Evolutionary conservation across 2,797 vertebrate genomes (phyloP).

Genomic region (Novumbra hubbsi): DNA sequence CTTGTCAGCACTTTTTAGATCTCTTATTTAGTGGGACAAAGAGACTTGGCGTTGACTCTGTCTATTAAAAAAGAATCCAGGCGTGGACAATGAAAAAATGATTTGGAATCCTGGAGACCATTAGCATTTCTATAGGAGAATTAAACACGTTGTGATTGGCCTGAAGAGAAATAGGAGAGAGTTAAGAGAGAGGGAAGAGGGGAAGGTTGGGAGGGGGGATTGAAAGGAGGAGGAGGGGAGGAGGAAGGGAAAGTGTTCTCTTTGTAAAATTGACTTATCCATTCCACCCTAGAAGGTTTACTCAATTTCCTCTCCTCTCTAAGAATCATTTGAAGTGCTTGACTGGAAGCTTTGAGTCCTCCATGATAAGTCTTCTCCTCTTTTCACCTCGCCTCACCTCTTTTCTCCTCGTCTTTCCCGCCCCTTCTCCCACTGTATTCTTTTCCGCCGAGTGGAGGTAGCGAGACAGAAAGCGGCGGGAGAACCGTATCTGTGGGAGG

Average conservation of each 20-base stretch:
- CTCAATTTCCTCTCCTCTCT: neutral
- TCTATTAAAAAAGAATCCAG: neutral
- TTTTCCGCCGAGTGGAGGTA: neutral
- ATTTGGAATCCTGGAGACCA: slow-evolving; percentile 61
- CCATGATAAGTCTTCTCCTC: neutral
- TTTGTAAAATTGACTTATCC: neutral
- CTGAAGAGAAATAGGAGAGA: slow-evolving; percentile 51
- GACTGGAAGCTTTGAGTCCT: no score
- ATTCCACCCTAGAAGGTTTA: neutral
- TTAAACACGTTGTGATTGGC: slow-evolving; percentile 45
- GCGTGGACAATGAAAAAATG: slow-evolving; percentile 57
- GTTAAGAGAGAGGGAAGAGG: neutral
- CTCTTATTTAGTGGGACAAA: neutral
- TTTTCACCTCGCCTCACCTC: neutral
- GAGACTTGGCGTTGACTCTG: neutral
- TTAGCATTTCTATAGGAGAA: slow-evolving; percentile 75
- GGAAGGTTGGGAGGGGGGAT: neutral
- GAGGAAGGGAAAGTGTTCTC: slow-evolving; percentile 19
- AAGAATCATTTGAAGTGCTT: neutral
- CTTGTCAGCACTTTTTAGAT: neutral
- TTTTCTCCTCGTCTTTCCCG: neutral
- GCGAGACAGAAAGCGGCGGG: neutral
- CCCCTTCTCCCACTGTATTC: neutral
- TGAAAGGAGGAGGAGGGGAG: neutral
- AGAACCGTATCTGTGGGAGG: neutral